Evolutionary conservation across 2,797 vertebrate genomes (phyloP), one percentile per base, ranked within the genome.

Genomic region (Tympanoctomys barrerae): DNA sequence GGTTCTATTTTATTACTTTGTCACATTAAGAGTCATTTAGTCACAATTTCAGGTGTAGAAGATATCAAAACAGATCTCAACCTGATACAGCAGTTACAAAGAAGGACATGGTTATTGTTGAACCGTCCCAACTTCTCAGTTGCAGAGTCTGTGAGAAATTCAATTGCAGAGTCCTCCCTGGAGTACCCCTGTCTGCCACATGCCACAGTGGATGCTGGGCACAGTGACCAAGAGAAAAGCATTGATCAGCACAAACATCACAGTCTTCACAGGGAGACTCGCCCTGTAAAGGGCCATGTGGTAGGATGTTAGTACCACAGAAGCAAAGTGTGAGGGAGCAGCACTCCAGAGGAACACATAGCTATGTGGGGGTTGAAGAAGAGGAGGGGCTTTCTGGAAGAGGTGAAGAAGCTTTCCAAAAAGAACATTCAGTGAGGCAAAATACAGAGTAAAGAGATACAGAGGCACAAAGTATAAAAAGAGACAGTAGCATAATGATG

Each of bases 1-100:
- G 57, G 26, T 91, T 33, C 39, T 90, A 91, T 77, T 52, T 36
- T 88, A 89, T 90, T 85, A 75, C n/a, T 18, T 59, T 85, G 26
- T 61, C 61, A 26, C 13, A 46, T 59, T 95, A 62, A 88, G 92
- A 90, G 62, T 66, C 31, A 19, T 75, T 68, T 61, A 61, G 81
- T 64, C 12, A 62, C 59, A 75, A 75, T 81, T 97, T 87, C 88
- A 92, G 54, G 36, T 31, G 42, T n/a, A 0, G 22, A 61, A 9
- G 42, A 21, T 66, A 22, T 49, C 7, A 18, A 90, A 62, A 73
- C 52, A 82, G 33, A 85, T 79, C 52, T 70, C 75, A 24, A 6
- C 33, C 79, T 79, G 49, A 79, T 64, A 14, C 28, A 18, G 33
- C 6, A n/a, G 73, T 49, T 57, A 8, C 42, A 68, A 24, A 89